These are phyloP conservation scores for Chanos chanos DNA, from an alignment of 2,797 vertebrate genomes.

Conservation along the genomic window DNA sequence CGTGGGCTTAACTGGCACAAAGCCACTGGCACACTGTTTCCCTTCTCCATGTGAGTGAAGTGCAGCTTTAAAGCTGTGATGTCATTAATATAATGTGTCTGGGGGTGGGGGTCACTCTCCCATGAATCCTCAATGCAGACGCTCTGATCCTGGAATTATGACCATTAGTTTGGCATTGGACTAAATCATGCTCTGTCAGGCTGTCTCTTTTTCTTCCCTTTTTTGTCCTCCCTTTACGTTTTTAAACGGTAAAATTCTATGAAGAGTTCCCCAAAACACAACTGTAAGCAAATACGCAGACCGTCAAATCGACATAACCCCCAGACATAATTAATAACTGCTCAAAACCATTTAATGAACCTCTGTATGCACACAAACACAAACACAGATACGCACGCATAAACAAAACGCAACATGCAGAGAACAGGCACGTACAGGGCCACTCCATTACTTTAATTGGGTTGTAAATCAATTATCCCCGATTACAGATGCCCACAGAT, in stretches of 20 bases:
- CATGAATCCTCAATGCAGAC: conserved; percentile 8
- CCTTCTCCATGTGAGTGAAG: conserved; percentile 5
- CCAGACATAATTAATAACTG: too few relatives aligned
- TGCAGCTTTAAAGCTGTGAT: conserved; percentile 12
- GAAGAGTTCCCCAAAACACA: too few relatives aligned
- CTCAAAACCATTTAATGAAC: too few relatives aligned
- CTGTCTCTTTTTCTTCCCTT: neutral
- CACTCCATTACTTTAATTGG: neutral
- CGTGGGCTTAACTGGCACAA: neutral
- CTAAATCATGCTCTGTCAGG: conserved; percentile 2
- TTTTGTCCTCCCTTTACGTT: neutral
- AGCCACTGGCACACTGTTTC: neutral
- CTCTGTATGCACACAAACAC: neutral
- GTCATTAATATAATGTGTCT: conserved; percentile 34
- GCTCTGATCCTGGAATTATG: conserved; percentile 1
- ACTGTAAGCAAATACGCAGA: too few relatives aligned
- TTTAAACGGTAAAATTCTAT: too few relatives aligned
- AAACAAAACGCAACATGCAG: neutral
- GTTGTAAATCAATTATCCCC: neutral
- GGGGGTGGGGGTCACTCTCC: conserved; percentile 13
- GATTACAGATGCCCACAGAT: neutral
- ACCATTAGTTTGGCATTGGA: conserved; percentile 2
- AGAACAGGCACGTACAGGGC: neutral
- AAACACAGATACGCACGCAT: neutral
- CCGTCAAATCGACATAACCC: too few relatives aligned